Conservation (phyloP, 2,797 vertebrate genomes). For the Cossypha caffra region DNA sequence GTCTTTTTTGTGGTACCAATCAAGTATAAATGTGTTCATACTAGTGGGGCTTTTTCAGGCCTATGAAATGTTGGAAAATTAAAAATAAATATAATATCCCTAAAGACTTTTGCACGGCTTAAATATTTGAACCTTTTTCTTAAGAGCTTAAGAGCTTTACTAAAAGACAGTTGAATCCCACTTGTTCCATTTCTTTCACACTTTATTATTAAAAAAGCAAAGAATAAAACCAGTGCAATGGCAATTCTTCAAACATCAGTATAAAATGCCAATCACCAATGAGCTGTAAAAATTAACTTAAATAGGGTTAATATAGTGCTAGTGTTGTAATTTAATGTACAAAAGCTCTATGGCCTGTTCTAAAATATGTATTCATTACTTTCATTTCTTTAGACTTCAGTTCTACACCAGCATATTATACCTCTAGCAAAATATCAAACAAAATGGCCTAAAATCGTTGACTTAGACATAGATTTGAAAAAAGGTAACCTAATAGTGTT, state of each 20-base stretch:
- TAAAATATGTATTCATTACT: slow-evolving; percentile 35
- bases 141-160: slow-evolving; percentile 29
- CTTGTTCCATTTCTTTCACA: slow-evolving; percentile 2
- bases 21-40: not conserved
- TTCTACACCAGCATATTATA: not conserved
- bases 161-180: slow-evolving; percentile 1
- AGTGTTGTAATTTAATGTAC: not conserved
- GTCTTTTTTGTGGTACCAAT: not conserved
- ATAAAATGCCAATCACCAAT: slow-evolving; percentile 58
- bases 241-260: slow-evolving; percentile 38
- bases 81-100: slow-evolving; percentile 5
- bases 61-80: slow-evolving; percentile 16
- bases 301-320: slow-evolving; percentile 41
- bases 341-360: slow-evolving; percentile 19
- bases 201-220: slow-evolving; percentile 40
- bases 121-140: slow-evolving; percentile 9
- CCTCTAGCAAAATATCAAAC: not conserved
- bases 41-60: not conserved
- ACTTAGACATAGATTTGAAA: not conserved
- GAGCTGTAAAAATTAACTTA: slow-evolving; percentile 56
- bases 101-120: slow-evolving; percentile 8
- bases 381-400: slow-evolving; percentile 17
- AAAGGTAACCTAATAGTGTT: not conserved
- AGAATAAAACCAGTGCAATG: slow-evolving; percentile 51
- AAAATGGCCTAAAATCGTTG: not conserved